Evolutionary conservation across 2,113 vertebrate species (phyloP), one percentile per base, ranked within the genome.

Genomic region (Gnathonemus echidnorhynchus): DNA sequence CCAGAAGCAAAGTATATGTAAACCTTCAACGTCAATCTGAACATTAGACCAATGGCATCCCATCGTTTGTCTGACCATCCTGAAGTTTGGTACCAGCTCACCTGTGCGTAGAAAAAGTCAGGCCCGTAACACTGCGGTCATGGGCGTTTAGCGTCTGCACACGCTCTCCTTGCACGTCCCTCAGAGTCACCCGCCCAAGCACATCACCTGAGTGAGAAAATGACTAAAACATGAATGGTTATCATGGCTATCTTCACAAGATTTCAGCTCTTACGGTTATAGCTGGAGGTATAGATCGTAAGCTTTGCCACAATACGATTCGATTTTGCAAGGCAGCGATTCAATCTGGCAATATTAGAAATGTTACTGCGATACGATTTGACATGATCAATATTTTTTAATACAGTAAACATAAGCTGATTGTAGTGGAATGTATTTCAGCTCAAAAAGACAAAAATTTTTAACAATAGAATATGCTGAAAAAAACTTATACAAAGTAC

Each of bases 31-130:
- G 70, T 77, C 21, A 77, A 31, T 17, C 27, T 35, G 31, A 77
- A 77, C 31, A 39, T 77, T 17, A 77, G 27, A 39, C 31, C 2
- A 5, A 77, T 77, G 31, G 4, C 70, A 35, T 17, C 35, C 58
- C 3, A 27, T 11, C 9, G n/a, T 66, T 77, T 53, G 48, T 15
- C 13, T 4, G 80, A 48, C 35, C 45, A n/a, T 39, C 19, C 9
- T n/a, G 19, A n/a, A 48, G 7, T 19, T 19, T 42, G 74, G 19
- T 24, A 66, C n/a, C 62, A 49, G 52, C 21, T 91, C 95, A 99
- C 98, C 97, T 97, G 90, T 99, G 97, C 50, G 96, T 88, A 35
- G 98, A 99, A 92, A 97, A 99, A 1, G 96, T 95, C 6, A 99
- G 96, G 1, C 93, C 93, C 0, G 95, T 96, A 90, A 99, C 93